These are phyloP conservation scores for Pelodytes ibericus DNA, from an alignment of 2,797 vertebrate genomes.

Conservation along the genomic window DNA sequence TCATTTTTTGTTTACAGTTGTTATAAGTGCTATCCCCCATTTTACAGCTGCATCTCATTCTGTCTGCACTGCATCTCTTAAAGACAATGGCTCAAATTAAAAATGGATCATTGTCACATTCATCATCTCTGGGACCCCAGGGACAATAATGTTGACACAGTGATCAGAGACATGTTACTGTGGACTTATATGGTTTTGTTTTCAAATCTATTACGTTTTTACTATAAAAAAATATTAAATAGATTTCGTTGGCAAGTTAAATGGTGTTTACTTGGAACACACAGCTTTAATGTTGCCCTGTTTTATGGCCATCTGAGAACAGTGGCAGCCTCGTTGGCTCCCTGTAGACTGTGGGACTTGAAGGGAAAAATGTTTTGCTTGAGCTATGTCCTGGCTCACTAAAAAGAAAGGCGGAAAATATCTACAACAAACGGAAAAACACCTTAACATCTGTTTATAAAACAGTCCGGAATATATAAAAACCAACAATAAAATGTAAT, in stretches of 20 bases:
- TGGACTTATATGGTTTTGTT: not conserved
- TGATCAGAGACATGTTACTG: not conserved
- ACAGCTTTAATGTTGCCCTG: not conserved
- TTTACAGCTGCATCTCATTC: no score
- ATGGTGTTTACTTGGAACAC: not conserved
- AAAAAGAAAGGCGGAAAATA: not conserved
- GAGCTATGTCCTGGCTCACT: not conserved
- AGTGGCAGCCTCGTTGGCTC: not conserved
- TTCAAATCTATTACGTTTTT: no score
- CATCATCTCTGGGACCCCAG: not conserved
- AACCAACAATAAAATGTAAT: conserved; percentile 11
- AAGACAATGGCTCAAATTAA: not conserved
- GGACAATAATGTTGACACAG: not conserved
- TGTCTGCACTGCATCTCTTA: not conserved
- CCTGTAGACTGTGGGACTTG: not conserved
- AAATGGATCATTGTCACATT: not conserved
- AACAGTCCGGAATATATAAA: conserved; percentile 9
- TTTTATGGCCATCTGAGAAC: not conserved
- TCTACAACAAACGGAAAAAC: not conserved
- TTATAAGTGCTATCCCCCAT: no score
- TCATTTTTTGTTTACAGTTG: no score
- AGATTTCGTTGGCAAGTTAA: not conserved
- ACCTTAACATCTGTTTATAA: not conserved
- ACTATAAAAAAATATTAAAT: not conserved
- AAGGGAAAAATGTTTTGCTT: not conserved